phyloP scores from a whole-genome alignment of 2,797 vertebrate genomes.

The Enteromius viviparus region DNA sequence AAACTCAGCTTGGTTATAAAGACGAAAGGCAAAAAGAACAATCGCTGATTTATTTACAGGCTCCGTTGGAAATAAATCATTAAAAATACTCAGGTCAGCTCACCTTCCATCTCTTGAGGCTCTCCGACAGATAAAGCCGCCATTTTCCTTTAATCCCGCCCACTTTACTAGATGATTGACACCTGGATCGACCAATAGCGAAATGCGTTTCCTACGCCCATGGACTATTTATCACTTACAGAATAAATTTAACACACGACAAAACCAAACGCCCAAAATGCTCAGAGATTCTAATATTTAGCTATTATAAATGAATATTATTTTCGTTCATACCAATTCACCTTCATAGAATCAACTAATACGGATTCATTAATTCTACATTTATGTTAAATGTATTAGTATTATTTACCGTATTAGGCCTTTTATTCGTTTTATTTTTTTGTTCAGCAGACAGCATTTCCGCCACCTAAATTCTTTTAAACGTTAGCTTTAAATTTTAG shows the following conservation, averaged over 20 bases:
- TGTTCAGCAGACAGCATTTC: neutral
- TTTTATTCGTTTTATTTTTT: neutral
- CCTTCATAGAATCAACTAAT: neutral
- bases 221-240: conserved; percentile 11
- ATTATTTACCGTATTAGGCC: too few relatives aligned
- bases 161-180: conserved; percentile 63
- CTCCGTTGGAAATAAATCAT: fast-evolving
- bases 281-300: neutral
- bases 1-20: neutral
- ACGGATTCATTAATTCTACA: too few relatives aligned
- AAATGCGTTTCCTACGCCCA: neutral
- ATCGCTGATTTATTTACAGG: neutral
- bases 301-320: neutral
- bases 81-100: conserved; percentile 54
- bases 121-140: conserved; percentile 80
- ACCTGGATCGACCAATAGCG: conserved; percentile 69
- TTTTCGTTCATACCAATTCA: neutral
- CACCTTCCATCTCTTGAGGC: conserved; percentile 87
- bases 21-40: neutral
- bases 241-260: conserved; percentile 9
- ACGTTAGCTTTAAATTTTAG: neutral
- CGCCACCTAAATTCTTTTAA: neutral
- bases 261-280: neutral
- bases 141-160: conserved; percentile 79
- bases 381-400: too few relatives aligned